A percentile compares a stretch with the other conserved stretches of the same genome.
Conservation (phyloP, 1,140 invertebrate genomes). For the Lethrus apterus region DNA sequence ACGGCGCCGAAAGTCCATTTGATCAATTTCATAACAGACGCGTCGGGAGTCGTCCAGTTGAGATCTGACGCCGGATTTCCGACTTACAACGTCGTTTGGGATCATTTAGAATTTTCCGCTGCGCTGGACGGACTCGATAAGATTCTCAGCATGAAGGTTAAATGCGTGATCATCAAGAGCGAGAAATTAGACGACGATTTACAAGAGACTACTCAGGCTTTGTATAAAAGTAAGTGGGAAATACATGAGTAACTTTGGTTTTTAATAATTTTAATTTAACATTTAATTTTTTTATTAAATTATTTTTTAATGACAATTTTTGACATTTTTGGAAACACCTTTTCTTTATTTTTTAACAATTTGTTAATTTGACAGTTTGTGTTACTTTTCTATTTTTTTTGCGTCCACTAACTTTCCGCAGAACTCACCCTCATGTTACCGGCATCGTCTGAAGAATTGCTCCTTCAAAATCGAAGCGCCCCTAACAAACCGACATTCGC, state of each 20-base stretch:
- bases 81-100: conserved; percentile 32
- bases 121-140: conserved; percentile 28
- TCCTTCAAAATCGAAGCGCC: conserved; percentile 20
- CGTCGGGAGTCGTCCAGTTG: conserved; percentile 28
- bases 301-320: too few relatives aligned
- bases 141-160: conserved; percentile 27
- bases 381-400: too few relatives aligned
- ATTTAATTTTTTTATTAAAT: too few relatives aligned
- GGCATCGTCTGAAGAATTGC: conserved; percentile 23
- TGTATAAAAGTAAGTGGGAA: conserved; percentile 37
- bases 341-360: too few relatives aligned
- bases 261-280: not conserved
- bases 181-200: conserved; percentile 26
- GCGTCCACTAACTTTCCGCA: too few relatives aligned
- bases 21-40: conserved; percentile 29
- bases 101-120: conserved; percentile 26
- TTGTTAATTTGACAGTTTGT: too few relatives aligned
- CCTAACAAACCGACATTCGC: conserved; percentile 29
- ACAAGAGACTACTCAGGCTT: conserved; percentile 29
- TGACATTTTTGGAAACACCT: too few relatives aligned
- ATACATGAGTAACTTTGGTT: not conserved
- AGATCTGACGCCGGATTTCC: conserved; percentile 30
- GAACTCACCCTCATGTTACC: conserved; percentile 34
- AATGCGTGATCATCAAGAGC: conserved; percentile 30
- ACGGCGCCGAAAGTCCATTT: conserved; percentile 34